Percentiles rank a stretch among this genome's conserved stretches.
Conservation (phyloP, 2,888 invertebrate genomes). For the Caenorhabditis sulstoni region DNA sequence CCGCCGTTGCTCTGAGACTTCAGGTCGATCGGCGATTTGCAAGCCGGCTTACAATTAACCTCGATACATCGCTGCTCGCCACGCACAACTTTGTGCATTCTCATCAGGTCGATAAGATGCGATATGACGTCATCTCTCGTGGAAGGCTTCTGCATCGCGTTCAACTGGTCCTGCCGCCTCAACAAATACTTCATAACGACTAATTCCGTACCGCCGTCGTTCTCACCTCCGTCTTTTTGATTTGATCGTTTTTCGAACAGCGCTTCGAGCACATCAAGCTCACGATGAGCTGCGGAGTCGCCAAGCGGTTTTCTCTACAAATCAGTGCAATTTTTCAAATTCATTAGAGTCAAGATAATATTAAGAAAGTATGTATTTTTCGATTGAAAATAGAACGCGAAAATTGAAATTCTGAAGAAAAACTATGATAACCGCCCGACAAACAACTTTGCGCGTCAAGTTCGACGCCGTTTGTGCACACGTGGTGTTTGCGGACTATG, state of each 20-base stretch:
- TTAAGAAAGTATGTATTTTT: too few relatives aligned
- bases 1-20: conserved; percentile 54
- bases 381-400: too few relatives aligned
- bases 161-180: conserved; percentile 46
- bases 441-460: too few relatives aligned
- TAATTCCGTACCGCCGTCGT: conserved; percentile 63
- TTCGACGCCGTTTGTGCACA: too few relatives aligned
- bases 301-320: conserved; percentile 30
- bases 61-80: conserved; percentile 61
- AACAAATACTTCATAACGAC: conserved; percentile 70
- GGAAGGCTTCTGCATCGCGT: conserved; percentile 23
- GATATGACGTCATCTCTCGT: conserved; percentile 58
- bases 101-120: conserved; percentile 44
- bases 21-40: conserved; percentile 51
- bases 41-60: conserved; percentile 54
- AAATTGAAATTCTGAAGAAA: too few relatives aligned
- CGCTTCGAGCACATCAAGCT: conserved; percentile 60
- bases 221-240: conserved; percentile 65
- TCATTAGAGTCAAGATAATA: too few relatives aligned
- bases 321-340: too few relatives aligned
- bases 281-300: conserved; percentile 15
- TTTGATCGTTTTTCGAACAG: conserved; percentile 44
- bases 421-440: too few relatives aligned
- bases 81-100: conserved; percentile 61
- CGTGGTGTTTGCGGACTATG: too few relatives aligned